A percentile compares a stretch with the other conserved stretches of the same genome.
Conservation (phyloP, 1,140 invertebrate species). For the Thaumatotibia leucotreta region DNA sequence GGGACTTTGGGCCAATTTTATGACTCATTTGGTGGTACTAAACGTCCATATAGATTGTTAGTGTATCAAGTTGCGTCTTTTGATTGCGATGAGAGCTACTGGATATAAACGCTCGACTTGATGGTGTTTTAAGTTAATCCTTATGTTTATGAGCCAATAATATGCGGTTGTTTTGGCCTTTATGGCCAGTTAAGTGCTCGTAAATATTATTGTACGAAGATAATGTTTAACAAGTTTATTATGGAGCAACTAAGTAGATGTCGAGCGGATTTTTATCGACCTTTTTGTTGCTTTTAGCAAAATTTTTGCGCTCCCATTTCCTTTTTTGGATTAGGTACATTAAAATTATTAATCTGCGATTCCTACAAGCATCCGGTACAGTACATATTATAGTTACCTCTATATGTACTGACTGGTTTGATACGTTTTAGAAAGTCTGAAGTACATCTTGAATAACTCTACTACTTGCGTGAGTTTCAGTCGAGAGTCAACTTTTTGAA, state of each 20-base stretch:
- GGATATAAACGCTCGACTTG: not conserved
- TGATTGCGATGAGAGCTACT: constrained; percentile 5
- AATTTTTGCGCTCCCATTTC: too few species aligned
- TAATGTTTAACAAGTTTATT: not conserved
- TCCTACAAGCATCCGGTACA: too few species aligned
- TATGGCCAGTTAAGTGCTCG: constrained; percentile 8
- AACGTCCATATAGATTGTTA: constrained; percentile 44
- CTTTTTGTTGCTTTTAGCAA: too few species aligned
- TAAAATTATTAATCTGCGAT: too few species aligned
- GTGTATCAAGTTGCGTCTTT: constrained; percentile 35
- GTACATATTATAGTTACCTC: too few species aligned
- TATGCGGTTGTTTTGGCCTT: constrained; percentile 6
- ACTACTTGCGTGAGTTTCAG: too few species aligned
- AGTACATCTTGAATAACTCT: too few species aligned
- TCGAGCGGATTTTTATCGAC: not conserved
- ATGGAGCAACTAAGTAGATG: not conserved
- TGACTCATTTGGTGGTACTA: constrained; percentile 66
- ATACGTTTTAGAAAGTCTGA: too few species aligned
- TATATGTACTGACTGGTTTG: too few species aligned
- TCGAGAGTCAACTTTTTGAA: too few species aligned
- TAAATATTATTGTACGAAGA: constrained; percentile 6
- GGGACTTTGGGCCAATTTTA: constrained; percentile 71
- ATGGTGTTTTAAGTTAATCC: constrained; percentile 5
- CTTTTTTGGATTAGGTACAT: too few species aligned
- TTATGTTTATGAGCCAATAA: constrained; percentile 1